Evolutionary conservation across 2,113 vertebrate genomes (phyloP), one percentile per base, ranked within the genome.

Genomic region (Misgurnus mizolepis): DNA sequence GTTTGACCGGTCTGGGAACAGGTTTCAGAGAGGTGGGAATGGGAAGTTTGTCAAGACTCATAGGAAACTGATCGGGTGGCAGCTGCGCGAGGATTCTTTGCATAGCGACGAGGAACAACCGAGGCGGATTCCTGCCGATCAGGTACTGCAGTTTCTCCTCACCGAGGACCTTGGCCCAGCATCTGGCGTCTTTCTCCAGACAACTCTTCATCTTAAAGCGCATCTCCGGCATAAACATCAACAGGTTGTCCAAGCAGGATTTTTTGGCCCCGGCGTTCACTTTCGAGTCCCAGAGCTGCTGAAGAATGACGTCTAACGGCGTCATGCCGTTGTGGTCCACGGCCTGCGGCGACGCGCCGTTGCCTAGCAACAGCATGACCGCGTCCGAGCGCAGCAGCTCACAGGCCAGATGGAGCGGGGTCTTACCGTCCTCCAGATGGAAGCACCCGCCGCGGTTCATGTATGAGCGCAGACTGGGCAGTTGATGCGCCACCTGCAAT

Each of bases 341-440:
- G 56, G 92, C 91, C 65, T 83, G 91, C 4, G 95, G 94, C 43
- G 93, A 95, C 2, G 93, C 95, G 50, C 95, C 94, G 0, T 89
- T 94, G n/a, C 95, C 94, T 0, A 96, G 91, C 49, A 96, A 88
- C 89, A 94, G 90, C 50, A 95, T 67, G 3, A 94, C 92, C 0
- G 92, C 92, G 81, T 95, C 95, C 10, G 94, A 91, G 39, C 94
- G 92, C 86, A 92, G 87, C 2, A 96, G 92, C 83, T 96, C 95
- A 0, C 95, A 96, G 80, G 95, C 95, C 69, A 96, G 86, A 53
- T 96, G 95, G 18, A 96, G 43, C 0, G 95, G 94, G 0, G 94
- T 95, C 74, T 93, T 94, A 0, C 93, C 93, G 17, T 95, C 93
- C 76, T 95, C 94, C 69, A 90, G 70, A 40, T 93, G 93, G 76